Base-by-base conservation (phyloP, 2,888 invertebrate genomes). In the Agonum fuliginosum region DNA sequence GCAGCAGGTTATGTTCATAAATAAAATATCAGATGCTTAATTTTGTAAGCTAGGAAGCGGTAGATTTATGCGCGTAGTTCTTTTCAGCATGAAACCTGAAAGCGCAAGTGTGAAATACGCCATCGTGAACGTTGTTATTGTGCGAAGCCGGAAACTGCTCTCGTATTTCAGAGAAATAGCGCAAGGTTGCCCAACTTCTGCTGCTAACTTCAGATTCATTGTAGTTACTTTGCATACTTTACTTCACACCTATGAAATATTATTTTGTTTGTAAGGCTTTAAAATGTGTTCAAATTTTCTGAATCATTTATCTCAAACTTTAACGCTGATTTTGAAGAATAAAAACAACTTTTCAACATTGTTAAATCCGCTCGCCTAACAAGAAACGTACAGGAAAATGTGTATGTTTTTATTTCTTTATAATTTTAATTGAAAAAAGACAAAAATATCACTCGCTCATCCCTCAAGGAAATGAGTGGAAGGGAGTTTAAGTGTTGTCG, bases 1-100 rank as follows among this genome's bases (percentile, higher is more conserved):
- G 74, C 65, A 74, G 20, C 74, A 65, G 62, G 62, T 74, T 41
- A 43, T 62, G 62, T 74, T 74, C 65, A 74, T 74, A 74, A 74
- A 74, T 74, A 74, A 74, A 74, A 74, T 74, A 74, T 74, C 46
- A 74, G 62, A 8, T 41, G 27, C 27, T 46, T 62, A 74, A 74
- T 74, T 74, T 62, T 74, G 62, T 27, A 62, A 58, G 73, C 70
- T 14, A 12, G 46, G 4, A 24, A 14, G 24, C 34, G 19, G 37
- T 14, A 54, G 73, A 73, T 73, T 73, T 73, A 73, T 73, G 51
- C 24, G 17, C 37, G 58, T 54, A 73, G 54, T 73, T 73, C 58
- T 51, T 72, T 54, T n/a, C n/a, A n/a, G n/a, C n/a, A n/a, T n/a
- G 30, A 62, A 30, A 4, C 8, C 20, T 30, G 58, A 62, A 62